Percentiles rank a stretch among this genome's conserved stretches.
Evolutionary conservation across 2,113 vertebrate species (phyloP).

Genomic region (Mus musculus): DNA sequence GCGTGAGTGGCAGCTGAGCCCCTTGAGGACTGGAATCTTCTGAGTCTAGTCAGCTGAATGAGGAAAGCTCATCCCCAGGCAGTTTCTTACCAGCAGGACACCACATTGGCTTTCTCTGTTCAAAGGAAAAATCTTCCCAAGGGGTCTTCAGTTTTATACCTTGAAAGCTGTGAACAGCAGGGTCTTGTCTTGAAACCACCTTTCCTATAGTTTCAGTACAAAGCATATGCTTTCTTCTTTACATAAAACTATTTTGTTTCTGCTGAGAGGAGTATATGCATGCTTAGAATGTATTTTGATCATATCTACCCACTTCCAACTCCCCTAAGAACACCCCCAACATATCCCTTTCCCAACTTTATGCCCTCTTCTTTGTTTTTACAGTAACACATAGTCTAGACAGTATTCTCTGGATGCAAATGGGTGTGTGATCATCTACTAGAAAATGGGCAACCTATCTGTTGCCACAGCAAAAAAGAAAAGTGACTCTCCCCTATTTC

Average conservation of each 20-base stretch:
- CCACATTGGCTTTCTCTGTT: not conserved
- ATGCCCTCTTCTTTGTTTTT: not conserved
- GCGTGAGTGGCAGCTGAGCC: not conserved
- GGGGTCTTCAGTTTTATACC: not conserved
- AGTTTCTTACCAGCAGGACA: not conserved
- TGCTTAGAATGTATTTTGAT: not conserved
- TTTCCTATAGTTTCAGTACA: not conserved
- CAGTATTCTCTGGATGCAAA: not conserved
- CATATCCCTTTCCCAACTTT: not conserved
- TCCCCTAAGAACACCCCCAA: not conserved
- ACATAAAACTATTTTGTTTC: not conserved
- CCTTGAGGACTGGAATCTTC: not conserved
- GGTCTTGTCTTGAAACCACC: no score
- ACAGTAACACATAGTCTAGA: not conserved
- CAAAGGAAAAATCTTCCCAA: not conserved
- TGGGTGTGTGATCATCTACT: not conserved
- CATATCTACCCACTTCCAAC: not conserved
- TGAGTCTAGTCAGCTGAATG: not conserved
- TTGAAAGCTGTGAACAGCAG: not conserved
- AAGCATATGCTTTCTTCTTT: not conserved
- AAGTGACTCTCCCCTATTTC: not conserved
- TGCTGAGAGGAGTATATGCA: not conserved
- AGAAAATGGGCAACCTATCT: not conserved
- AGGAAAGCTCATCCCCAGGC: not conserved
- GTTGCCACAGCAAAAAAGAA: not conserved